A percentile compares a stretch with the other conserved stretches of the same genome.
Evolutionary conservation across 2,888 invertebrate species (phyloP).

Genomic region (Melinopterus prodromus): DNA sequence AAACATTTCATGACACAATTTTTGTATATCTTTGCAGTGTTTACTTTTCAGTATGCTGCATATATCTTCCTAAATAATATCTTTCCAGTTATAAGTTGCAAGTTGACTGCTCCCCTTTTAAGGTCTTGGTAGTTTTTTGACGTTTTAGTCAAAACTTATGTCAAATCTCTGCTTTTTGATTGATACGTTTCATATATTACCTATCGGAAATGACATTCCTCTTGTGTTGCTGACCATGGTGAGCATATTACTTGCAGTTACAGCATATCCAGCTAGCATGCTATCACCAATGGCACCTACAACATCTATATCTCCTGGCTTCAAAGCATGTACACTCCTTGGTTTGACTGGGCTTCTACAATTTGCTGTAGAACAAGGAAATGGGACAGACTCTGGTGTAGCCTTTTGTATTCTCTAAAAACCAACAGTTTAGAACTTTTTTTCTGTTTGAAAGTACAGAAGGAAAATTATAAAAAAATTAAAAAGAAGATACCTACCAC

Average conservation of each 20-base stretch:
- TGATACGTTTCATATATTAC: no score
- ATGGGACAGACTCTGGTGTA: constrained; percentile 46
- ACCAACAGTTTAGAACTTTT: neutral
- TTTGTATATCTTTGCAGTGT: no score
- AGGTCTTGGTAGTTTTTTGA: no score
- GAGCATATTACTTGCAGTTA: constrained; percentile 60
- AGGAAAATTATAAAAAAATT: no score
- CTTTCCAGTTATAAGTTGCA: no score
- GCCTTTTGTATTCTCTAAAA: constrained; percentile 11
- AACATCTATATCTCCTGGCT: constrained; percentile 70
- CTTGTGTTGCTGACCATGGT: constrained; percentile 53
- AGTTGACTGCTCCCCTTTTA: no score
- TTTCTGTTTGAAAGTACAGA: neutral
- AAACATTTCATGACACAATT: no score
- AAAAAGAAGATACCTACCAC: neutral
- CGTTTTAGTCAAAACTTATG: no score
- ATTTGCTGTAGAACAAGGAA: constrained; percentile 56
- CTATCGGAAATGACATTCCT: constrained; percentile 48
- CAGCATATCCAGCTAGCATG: constrained; percentile 66
- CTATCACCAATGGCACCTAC: constrained; percentile 70
- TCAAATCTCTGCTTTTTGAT: no score
- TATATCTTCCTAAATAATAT: no score
- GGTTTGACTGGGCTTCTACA: constrained; percentile 57
- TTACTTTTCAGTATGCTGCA: no score
- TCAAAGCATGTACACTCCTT: constrained; percentile 64